Base-by-base conservation (phyloP, 1,140 invertebrate species). In the Arion vulgaris region DNA sequence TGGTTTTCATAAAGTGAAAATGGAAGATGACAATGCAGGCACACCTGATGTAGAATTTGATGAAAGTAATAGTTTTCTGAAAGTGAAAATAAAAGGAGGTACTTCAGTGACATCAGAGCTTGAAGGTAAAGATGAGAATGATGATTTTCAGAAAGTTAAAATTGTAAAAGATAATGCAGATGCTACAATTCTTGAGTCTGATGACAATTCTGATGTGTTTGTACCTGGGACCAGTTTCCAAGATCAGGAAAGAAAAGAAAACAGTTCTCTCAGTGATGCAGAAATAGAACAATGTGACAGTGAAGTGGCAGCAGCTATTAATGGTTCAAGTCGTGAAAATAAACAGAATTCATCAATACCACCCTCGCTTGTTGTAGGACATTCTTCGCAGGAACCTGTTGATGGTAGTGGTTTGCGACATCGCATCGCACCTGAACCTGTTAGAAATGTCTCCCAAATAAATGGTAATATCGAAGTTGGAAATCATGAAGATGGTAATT, bases 361-460 rank as follows among this genome's bases (percentile, higher is more conserved):
- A 66, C 32, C 62, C 2, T 66, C 62, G 32, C 62, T 5, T 39
- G 71, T 28, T 7, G 71, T 19, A 39, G 62, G n/a, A 34, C 62
- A 5, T 66, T 34, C 62, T 7, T 66, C n/a, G 11, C n/a, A 66
- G 28, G 23, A 23, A 34, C 9, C 76, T 9, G n/a, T 11, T 62
- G 76, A 66, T 36, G 53, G 51, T 17, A 26, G 76, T 66, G n/a
- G 62, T 23, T 66, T 78, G 38, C 17, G 76, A 26, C 76, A 78
- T 66, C 49, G 76, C 9, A 39, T 78, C 11, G 76, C 51, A 34
- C 76, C 76, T 7, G 76, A 78, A 34, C 76, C 76, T 38, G 17
- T 34, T 23, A 57, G 57, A 34, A 36, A 23, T 2, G 32, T 17
- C 49, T 19, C 26, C 41, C 5, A 15, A 1, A 38, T 32, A 5